Evolutionary conservation across 2,888 invertebrate species (phyloP), one percentile per base, ranked within the genome.

Genomic region (Koerneria pararmatus): DNA sequence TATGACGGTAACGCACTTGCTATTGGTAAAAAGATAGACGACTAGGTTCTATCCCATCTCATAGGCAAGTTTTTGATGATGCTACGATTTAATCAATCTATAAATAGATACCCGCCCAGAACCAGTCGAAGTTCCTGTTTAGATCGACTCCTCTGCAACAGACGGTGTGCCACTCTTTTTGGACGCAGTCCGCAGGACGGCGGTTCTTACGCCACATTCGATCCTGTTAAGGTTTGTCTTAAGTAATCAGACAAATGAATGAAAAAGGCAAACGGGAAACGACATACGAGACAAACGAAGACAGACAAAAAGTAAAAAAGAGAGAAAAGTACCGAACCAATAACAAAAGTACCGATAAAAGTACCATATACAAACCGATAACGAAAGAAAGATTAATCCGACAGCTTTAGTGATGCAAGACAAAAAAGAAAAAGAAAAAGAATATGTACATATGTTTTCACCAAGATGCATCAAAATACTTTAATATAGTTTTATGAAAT

Each of bases 151-250:
- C 82, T 1, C 76, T 66, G 51, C 82, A 82, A 68, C 82, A 82
- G 22, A 78, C 70, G 2, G 77, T 76, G 62, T 74, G 77, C 64
- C 79, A 75, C 11, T 74, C 72, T 35, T 70, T 74, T n/a, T 77
- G 70, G 27, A 74, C 69, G 67, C 83, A 82, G 24, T 67, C 65
- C 2, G 78, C 74, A 0, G 82, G 82, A 8, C 80, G 71, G 11
- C 82, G 69, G 58, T 83, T 83, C 70, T 83, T 83, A 2, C 83
- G 71, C 82, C 82, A 83, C 79, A 83, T 79, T 60, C 83, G 74
- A 56, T 82, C 80, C 77, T 80, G 65, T 59, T 71, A 69, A 32
- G 31, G 62, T 24, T 15, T 24, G 15, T 24, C 8, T 1, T 15
- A 57, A 22, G 15, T 15, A 22, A 6, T 24, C 8, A 19, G 27